Evolutionary conservation across 1,140 invertebrate genomes (phyloP), one percentile per base, ranked within the genome.

Genomic region (Andricus grossulariae): DNA sequence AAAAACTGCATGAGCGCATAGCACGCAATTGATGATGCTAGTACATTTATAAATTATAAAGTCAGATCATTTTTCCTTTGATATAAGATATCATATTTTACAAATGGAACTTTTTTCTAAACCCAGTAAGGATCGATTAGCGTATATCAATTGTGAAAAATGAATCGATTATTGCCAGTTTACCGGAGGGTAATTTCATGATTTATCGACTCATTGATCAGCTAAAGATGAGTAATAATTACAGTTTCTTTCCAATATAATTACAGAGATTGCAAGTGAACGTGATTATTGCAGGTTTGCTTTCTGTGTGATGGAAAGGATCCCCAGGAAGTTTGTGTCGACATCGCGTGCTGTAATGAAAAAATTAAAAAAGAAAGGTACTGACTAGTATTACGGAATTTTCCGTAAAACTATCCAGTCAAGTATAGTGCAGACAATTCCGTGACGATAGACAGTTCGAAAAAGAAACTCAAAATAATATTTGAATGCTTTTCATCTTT

Each of bases 201-300:
- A 66, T 45, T 66, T 21, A 66, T 66, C 60, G 32, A 32, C 39
- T 66, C 25, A 66, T 13, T 60, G 57, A 60, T 60, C 57, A 57
- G 25, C 0, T 60, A 32, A 60, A 32, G 60, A 66, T 66, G 60
- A 66, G 60, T 66, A 66, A 39, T 66, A 66, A 66, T 66, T 45
- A 66, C 60, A 66, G 60, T 66, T 66, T 45, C 60, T 66, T 66
- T 21, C 39, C 60, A 66, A 32, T 39, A 39, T 66, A 66, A 66
- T 66, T 66, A 66, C 60, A 66, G 60, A 66, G 25, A 39, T 66
- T 66, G 7, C 15, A 13, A 25, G 25, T 66, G 39, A 66, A 12
- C 15, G 60, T 21, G 10, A 66, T 66, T 6, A 66, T 66, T 66
- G 16, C 25, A 60, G 6, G 25, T 39, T 66, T 66, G 6, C 32